Evolutionary conservation across 2,888 invertebrate genomes (phyloP), one percentile per base, ranked within the genome.

Genomic region (Gerosis bhagava): DNA sequence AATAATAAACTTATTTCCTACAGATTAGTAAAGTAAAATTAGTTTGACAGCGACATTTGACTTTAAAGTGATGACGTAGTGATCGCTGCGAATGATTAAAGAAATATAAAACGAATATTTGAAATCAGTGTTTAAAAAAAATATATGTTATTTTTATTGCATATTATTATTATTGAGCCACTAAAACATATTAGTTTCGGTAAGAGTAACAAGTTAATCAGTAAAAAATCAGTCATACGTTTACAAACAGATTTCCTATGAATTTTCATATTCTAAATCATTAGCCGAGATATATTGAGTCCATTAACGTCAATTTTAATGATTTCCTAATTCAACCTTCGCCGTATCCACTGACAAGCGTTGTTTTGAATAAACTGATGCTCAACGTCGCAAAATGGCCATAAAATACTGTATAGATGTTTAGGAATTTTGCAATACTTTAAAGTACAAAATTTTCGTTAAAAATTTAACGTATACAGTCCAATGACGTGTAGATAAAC

Each of bases 401-500:
- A 17, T 31, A 24, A 31, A 13, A n/a, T n/a, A n/a, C n/a, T n/a
- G n/a, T n/a, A 17, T 25, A 37, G 19, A 19, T 31, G 25, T 36
- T 25, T 16, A 21, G 19, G 3, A 25, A 39, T 46, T 37, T 46
- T 12, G 25, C 21, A 40, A 40, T n/a, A n/a, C n/a, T n/a, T n/a
- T n/a, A n/a, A n/a, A n/a, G n/a, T n/a, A n/a, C 11, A 26, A 31
- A 29, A 22, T 36, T 15, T 21, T n/a, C 21, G 13, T 26, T 7
- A 21, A 35, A 29, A 24, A 26, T 16, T 25, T 45, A 5, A 37
- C n/a, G n/a, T n/a, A 10, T 31, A 31, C 17, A 12, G 10, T 17
- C 17, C 40, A 17, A 34, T 15, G 28, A 13, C 25, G 35, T 54
- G 73, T 74, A 70, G 77, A 78, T 74, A 77, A 74, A 67, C 10